Conservation (phyloP, 2,888 invertebrate species). For the Drosophila kambysellisi region DNA sequence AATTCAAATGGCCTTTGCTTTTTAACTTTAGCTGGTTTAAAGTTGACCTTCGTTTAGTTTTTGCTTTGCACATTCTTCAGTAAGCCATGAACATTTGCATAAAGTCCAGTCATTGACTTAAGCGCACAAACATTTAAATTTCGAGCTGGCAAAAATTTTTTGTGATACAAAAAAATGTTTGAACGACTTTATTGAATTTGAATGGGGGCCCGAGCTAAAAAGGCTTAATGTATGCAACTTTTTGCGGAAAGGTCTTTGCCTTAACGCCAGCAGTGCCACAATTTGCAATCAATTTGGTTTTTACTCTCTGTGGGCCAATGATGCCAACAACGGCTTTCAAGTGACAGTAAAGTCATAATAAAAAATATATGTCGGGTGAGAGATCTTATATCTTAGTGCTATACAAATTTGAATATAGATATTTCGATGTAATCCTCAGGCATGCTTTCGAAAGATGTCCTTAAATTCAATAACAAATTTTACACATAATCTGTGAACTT, state of each 20-base stretch:
- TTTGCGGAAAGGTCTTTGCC: conserved; percentile 22
- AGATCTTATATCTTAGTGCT: not conserved
- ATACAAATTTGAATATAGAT: not conserved
- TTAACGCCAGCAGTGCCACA: conserved; percentile 51
- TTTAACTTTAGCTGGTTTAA: conserved; percentile 18
- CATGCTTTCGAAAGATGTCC: not conserved
- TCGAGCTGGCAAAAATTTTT: conserved; percentile 37
- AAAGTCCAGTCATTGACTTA: conserved; percentile 72
- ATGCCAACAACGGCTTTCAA: conserved; percentile 48
- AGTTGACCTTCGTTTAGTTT: conserved; percentile 26
- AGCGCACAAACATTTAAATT: conserved; percentile 69
- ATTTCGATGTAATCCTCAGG: not conserved
- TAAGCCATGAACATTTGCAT: conserved; percentile 59
- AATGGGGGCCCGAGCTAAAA: conserved; percentile 30
- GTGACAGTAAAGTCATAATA: conserved; percentile 61
- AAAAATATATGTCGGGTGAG: conserved; percentile 15
- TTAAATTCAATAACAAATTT: not conserved
- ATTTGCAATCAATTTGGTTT: conserved; percentile 75
- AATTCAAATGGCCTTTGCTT: conserved; percentile 46
- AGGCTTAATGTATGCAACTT: conserved; percentile 73
- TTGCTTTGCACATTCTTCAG: conserved; percentile 18
- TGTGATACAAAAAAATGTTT: conserved; percentile 18
- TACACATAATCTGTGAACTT: not conserved
- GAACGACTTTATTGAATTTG: conserved; percentile 61
- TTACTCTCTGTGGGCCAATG: conserved; percentile 49